phyloP scores from a whole-genome alignment of 2,113 vertebrate species.

The Eonycteris spelaea region DNA sequence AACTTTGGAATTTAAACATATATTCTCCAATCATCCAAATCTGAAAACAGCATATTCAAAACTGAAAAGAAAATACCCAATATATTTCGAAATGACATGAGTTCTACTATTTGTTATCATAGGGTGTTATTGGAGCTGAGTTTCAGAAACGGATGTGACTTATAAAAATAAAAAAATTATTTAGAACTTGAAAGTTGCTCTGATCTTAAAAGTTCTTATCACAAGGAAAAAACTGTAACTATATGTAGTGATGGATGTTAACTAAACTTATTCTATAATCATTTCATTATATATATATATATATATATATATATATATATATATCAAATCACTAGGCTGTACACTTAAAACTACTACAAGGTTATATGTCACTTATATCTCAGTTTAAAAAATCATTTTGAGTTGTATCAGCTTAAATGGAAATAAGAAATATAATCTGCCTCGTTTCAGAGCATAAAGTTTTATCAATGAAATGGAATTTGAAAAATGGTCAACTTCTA shows the following conservation, averaged over 20 bases:
- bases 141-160: constrained; percentile 2
- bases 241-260: not conserved
- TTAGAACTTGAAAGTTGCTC: not conserved
- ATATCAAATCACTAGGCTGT: not conserved
- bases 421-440: not conserved
- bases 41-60: constrained; percentile 33
- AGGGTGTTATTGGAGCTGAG: not conserved
- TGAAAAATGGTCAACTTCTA: not conserved
- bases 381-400: not conserved
- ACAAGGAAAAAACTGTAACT: not conserved
- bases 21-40: not conserved
- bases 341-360: not conserved
- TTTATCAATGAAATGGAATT: not conserved
- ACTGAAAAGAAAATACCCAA: not conserved
- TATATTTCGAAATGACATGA: not conserved
- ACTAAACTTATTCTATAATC: not conserved
- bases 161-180: constrained; percentile 20
- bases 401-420: not conserved
- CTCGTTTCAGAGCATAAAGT: not conserved
- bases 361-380: not conserved
- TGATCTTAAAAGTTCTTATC: not conserved
- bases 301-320: not conserved
- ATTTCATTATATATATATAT: not conserved
- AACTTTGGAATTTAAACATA: constrained; percentile 3
- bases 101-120: not conserved